Conservation (phyloP, 2,797 vertebrate genomes). For the Pipistrellus pipistrellus region DNA sequence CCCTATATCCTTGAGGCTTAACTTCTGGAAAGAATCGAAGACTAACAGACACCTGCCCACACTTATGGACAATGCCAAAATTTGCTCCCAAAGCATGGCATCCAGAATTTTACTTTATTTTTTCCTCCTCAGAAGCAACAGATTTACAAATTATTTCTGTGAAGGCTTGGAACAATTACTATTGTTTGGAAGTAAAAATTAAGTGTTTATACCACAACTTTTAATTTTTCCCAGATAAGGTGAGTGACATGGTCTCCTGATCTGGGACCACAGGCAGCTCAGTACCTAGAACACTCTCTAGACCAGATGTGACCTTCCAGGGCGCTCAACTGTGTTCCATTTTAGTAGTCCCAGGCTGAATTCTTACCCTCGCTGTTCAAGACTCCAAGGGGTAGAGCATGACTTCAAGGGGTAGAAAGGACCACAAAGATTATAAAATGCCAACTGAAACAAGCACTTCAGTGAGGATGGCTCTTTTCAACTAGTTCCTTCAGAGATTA, state of each 20-base stretch:
- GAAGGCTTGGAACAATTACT: conserved; percentile 12
- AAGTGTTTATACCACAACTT: not conserved
- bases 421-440: not conserved
- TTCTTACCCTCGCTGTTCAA: not conserved
- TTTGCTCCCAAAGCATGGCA: not conserved
- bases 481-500: not conserved
- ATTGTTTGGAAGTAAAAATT: conserved; percentile 24
- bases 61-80: conserved; percentile 45
- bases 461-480: not conserved
- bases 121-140: not conserved
- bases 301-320: not conserved
- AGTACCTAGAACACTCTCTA: not conserved
- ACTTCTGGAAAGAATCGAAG: conserved; percentile 58
- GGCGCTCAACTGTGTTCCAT: not conserved
- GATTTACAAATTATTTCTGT: conserved; percentile 41
- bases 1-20: not conserved
- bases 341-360: not conserved
- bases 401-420: not conserved
- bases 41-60: not conserved
- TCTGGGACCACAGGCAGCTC: not conserved
- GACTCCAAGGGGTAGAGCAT: not conserved
- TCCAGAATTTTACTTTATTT: not conserved
- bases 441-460: not conserved
- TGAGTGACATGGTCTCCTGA: not conserved
- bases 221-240: not conserved